Evolutionary conservation across 2,113 vertebrate species (phyloP).

Genomic region (Gorsachius goisagi): DNA sequence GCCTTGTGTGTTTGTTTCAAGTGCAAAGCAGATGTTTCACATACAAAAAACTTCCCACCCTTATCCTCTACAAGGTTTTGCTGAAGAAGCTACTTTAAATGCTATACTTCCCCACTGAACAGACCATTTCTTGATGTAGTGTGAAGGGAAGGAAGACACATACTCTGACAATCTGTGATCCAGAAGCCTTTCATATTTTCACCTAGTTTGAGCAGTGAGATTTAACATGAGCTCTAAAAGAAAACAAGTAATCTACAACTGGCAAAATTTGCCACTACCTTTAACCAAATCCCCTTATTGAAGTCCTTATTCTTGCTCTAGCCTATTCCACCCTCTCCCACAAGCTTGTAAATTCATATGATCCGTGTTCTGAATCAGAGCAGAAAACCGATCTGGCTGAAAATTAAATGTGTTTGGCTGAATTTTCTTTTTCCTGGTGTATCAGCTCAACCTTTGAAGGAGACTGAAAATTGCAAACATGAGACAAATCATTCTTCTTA

Average conservation of each 20-base stretch:
- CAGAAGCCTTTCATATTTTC: neutral
- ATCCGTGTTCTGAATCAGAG: neutral
- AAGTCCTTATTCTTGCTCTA: neutral
- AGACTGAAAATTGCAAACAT: neutral
- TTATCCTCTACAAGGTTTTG: neutral
- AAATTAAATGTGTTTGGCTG: neutral
- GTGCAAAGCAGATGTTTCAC: slow-evolving; percentile 15
- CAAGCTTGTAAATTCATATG: fast-evolving
- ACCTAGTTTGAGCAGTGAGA: neutral
- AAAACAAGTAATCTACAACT: neutral
- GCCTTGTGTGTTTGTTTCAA: neutral
- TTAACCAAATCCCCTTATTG: neutral
- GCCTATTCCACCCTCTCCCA: neutral
- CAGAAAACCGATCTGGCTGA: neutral
- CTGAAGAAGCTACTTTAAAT: slow-evolving; percentile 15
- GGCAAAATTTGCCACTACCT: neutral
- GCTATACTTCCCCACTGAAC: neutral
- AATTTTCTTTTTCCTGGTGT: neutral
- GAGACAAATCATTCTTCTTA: neutral
- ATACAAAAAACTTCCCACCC: neutral
- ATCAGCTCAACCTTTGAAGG: neutral
- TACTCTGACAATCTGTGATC: neutral
- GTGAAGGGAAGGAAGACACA: neutral
- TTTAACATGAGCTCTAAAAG: neutral
- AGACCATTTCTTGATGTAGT: neutral